Base-by-base conservation (phyloP, 2,113 vertebrate genomes). In the Clarias macrocephalus region DNA sequence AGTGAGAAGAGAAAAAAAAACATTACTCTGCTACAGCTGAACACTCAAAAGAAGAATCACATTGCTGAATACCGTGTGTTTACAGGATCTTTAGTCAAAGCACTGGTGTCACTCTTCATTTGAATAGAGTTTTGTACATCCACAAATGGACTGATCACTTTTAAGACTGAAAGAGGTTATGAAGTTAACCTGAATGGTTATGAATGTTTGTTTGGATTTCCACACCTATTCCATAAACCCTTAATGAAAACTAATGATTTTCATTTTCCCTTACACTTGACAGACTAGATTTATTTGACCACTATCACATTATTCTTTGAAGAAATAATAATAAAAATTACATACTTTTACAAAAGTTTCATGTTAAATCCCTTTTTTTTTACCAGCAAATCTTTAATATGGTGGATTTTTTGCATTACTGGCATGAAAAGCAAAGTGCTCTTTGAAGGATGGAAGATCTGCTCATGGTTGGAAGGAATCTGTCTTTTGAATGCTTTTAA, bases 361-460 rank as follows among this genome's bases (percentile, higher is more conserved):
- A 72, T 21, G 7, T 37, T 70, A 33, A 33, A 70, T 28, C 30
- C 16, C 66, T 19, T 37, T 70, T 75, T 52, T 48, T 48, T 48
- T 48, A 8, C 48, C 6, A 7, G 37, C 5, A 73, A 9, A 42
- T 0, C 8, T 48, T 23, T 73, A 1, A 0, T 12, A 23, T 75
- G 23, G 23, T 59, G 48, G 6, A 48, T 48, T 42, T 21, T 15
- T 48, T 52, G 25, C 13, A 60, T 6, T 28, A 70, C 33, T 86
- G 85, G 85, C 65, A n/a, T 72, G 33, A n/a, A 81, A 85, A 60
- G 60, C 77, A 86, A 70, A 81, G 37, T 82, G 52, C 54, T 86
- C 85, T 86, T 86, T 86, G 77, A 86, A 62, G 16, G 70, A 80
- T 65, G 56, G 16, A 86, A 15, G 21, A n/a, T 63, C 57, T 75